Evolutionary conservation across 2,113 vertebrate genomes (phyloP).

Genomic region (Serilophus lunatus): DNA sequence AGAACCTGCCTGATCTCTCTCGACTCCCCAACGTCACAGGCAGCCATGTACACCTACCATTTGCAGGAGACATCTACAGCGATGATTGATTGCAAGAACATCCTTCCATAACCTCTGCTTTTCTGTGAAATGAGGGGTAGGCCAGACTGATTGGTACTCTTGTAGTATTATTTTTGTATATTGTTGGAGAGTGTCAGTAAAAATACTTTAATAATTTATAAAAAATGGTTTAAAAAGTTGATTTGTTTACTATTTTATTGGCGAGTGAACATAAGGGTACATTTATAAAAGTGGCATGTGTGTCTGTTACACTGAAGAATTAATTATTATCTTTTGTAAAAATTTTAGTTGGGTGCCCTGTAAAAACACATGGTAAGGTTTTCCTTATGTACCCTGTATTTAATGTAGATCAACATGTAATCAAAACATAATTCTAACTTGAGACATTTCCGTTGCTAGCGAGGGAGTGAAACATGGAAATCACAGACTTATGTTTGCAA

Average conservation of each 20-base stretch:
- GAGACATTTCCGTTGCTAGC: neutral
- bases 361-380: constrained; percentile 55
- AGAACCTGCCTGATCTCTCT: constrained; percentile 88
- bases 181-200: constrained; percentile 77
- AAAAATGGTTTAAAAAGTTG: constrained; percentile 74
- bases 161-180: constrained; percentile 90
- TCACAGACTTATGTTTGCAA: neutral
- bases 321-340: constrained; percentile 75
- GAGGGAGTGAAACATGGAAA: neutral
- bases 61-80: constrained; percentile 87
- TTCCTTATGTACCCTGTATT: constrained; percentile 53
- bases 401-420: constrained; percentile 33
- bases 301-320: constrained; percentile 70
- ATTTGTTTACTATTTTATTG: constrained; percentile 79
- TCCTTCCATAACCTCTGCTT: constrained; percentile 55
- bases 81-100: constrained; percentile 78
- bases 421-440: neutral
- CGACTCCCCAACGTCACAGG: constrained; percentile 87
- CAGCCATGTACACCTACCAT: constrained; percentile 82
- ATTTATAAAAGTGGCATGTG: constrained; percentile 69
- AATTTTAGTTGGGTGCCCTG: constrained; percentile 68
- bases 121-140: constrained; percentile 71
- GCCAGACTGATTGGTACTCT: constrained; percentile 74
- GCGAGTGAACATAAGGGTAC: constrained; percentile 66
- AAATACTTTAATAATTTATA: constrained; percentile 77